These are phyloP conservation scores for Ormyrus rosae DNA, from an alignment of 2,888 invertebrate genomes.

Conservation along the genomic window DNA sequence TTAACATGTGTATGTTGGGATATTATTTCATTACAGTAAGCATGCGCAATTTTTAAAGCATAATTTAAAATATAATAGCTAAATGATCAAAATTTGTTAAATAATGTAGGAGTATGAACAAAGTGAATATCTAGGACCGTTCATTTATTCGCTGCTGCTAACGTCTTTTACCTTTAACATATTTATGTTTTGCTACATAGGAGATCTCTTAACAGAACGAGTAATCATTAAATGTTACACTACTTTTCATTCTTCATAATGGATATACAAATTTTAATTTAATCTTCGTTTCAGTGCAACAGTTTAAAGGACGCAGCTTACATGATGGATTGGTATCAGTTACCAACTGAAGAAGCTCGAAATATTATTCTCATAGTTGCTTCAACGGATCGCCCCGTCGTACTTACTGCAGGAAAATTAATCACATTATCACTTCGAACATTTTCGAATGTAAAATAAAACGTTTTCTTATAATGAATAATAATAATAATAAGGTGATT, in stretches of 20 bases:
- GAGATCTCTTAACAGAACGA: constrained; percentile 31
- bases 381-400: neutral
- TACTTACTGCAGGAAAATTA: constrained; percentile 17
- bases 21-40: constrained; percentile 53
- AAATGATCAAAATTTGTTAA: neutral
- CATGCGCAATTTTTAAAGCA: neutral
- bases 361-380: neutral
- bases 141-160: neutral
- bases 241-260: neutral
- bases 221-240: neutral
- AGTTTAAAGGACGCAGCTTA: neutral
- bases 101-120: neutral
- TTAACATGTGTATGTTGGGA: constrained; percentile 57
- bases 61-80: neutral
- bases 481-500: too few species aligned
- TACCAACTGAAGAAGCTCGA: neutral
- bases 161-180: constrained; percentile 35
- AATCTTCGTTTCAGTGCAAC: neutral
- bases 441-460: neutral
- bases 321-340: neutral
- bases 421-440: neutral
- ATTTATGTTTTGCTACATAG: constrained; percentile 43
- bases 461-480: too few species aligned
- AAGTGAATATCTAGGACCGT: neutral
- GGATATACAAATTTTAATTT: neutral